Base-by-base conservation (phyloP, 1,140 invertebrate genomes). In the Lepidostoma basale region DNA sequence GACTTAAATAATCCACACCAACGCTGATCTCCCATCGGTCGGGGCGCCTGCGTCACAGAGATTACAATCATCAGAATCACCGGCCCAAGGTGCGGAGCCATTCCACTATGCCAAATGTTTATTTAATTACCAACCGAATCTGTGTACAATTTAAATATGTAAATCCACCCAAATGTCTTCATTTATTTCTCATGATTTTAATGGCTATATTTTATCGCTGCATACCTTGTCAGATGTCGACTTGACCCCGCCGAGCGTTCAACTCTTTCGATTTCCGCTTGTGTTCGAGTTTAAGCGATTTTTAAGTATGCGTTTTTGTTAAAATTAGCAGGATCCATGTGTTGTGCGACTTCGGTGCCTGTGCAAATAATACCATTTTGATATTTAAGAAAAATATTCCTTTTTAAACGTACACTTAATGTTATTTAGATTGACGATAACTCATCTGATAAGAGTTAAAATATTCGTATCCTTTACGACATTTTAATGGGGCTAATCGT, bases 61-160 rank as follows among this genome's bases (percentile, higher is more conserved):
- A 56, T 56, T 9, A 3, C 28, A 36, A 56, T 56, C 52, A 9
- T 14, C 3, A 56, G 52, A 56, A 30, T 56, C 3, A 39, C 23
- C 14, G 28, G 8, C 4, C 12, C 36, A 36, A 36, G 36, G 36
- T 56, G 28, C 52, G 23, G 12, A 33, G 28, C 30, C 1, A 2
- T 10, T 9, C 10, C 30, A 23, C 26, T 18, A 22, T 49, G 16
- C 16, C 52, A 56, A 56, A 56, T 56, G 52, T 33, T 33, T 56
- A 56, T 56, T 56, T 56, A 30, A 56, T 56, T 56, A 56, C 52
- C 23, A 14, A 56, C 52, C 20, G 52, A 22, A n/a, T 36, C 22
- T 33, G 9, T 1, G 16, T 12, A 49, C 28, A 33, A 56, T 56
- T 56, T 14, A 14, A 18, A 36, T 36, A 39, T 33, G 52, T 6